Conservation (phyloP, 64 coral and sea anemone genomes). For the Montipora efflorescens region DNA sequence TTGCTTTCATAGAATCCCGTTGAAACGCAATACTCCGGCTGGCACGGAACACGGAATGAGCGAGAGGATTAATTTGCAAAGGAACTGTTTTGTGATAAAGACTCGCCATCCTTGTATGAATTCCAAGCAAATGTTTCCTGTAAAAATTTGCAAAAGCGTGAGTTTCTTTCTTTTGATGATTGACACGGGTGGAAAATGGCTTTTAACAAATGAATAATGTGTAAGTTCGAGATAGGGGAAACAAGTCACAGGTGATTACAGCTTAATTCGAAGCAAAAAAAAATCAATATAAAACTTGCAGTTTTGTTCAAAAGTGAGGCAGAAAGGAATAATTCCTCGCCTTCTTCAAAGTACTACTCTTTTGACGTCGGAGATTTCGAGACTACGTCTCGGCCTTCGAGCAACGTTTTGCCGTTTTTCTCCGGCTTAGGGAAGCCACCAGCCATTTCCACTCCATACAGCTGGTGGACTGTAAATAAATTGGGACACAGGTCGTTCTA, state of each 20-base stretch:
- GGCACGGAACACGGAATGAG: neutral
- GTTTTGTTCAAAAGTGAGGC: neutral
- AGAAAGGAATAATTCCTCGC: neutral
- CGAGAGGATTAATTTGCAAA: neutral
- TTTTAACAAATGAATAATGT: conserved; percentile 24
- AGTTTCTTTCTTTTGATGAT: neutral
- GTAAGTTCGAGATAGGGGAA: neutral
- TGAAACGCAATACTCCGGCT: neutral
- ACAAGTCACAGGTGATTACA: neutral
- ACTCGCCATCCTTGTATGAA: neutral
- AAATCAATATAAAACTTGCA: neutral
- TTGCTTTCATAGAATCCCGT: neutral
- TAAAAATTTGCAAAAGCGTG: neutral
- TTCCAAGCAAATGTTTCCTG: neutral
- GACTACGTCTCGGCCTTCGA: neutral
- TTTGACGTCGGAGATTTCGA: neutral
- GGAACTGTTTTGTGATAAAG: neutral
- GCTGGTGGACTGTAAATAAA: conserved; percentile 21
- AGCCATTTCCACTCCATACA: neutral
- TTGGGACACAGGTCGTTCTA: neutral
- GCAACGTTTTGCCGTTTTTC: neutral
- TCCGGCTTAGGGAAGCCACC: neutral
- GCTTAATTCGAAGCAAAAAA: neutral
- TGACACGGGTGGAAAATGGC: neutral
- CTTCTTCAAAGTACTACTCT: neutral